A percentile compares a stretch with the other conserved stretches of the same genome.
These are phyloP conservation scores for Oenanthe melanoleuca DNA, from an alignment of 2,113 vertebrate species.

Conservation along the genomic window DNA sequence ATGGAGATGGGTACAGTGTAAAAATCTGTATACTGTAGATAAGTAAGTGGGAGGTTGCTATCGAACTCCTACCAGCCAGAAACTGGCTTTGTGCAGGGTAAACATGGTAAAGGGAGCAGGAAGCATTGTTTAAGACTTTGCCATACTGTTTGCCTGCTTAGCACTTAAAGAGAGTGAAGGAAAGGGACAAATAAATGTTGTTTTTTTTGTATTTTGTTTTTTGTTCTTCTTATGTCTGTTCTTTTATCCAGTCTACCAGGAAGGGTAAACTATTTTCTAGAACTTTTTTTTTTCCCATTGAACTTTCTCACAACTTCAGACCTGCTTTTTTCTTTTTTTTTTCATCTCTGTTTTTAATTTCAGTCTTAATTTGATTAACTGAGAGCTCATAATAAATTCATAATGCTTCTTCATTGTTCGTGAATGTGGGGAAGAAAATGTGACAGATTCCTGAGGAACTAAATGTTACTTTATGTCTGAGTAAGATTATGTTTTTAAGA, in stretches of 20 bases:
- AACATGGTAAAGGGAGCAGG: conserved; percentile 6
- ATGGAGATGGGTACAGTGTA: conserved; percentile 66
- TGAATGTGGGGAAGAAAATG: conserved; percentile 7
- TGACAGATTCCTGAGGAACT: conserved; percentile 4
- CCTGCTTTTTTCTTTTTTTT: neutral
- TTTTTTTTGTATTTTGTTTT: neutral
- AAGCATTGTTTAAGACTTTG: conserved; percentile 16
- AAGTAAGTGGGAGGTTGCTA: conserved; percentile 62
- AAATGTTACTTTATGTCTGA: conserved; percentile 37
- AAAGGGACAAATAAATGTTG: neutral
- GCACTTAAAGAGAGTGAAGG: neutral
- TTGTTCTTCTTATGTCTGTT: neutral
- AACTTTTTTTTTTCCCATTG: neutral
- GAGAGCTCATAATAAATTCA: conserved; percentile 14
- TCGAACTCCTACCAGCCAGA: conserved; percentile 59
- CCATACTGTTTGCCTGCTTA: neutral
- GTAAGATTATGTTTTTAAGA: conserved; percentile 39
- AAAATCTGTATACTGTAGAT: conserved; percentile 68
- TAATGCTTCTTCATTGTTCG: neutral
- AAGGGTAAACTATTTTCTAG: neutral
- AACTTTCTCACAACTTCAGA: neutral
- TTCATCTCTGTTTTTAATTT: neutral
- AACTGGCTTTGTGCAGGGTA: conserved; percentile 30
- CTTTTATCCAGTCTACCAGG: neutral
- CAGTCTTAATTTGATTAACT: conserved; percentile 40